A percentile compares a stretch with the other conserved stretches of the same genome.
These are phyloP conservation scores for Gymnocephalus cernua DNA, from an alignment of 2,113 vertebrate genomes.

Conservation along the genomic window DNA sequence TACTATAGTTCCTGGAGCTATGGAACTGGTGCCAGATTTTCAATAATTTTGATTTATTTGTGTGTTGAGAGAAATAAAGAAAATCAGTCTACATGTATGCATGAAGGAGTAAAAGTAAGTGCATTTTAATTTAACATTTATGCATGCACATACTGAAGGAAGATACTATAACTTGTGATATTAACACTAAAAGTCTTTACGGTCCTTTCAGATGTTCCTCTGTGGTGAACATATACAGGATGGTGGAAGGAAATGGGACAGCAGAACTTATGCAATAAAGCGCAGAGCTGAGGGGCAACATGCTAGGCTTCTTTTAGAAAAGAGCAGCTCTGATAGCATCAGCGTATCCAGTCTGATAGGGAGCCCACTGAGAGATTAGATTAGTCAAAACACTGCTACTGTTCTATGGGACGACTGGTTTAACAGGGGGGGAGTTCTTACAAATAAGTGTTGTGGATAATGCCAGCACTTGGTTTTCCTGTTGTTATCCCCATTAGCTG, in stretches of 20 bases:
- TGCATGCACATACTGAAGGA: neutral
- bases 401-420: neutral
- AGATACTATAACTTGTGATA: neutral
- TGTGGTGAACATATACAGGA: neutral
- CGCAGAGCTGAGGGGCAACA: conserved; percentile 27
- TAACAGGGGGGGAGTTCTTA: neutral
- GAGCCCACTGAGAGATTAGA: conserved; percentile 43
- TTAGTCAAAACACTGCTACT: neutral
- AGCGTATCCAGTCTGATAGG: conserved; percentile 1
- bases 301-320: conserved; percentile 50
- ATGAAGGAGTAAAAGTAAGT: neutral
- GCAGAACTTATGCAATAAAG: conserved; percentile 55
- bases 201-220: neutral
- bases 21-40: neutral
- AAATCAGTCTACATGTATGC: neutral
- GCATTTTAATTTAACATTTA: conserved; percentile 35
- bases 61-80: neutral
- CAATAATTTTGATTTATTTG: conserved; percentile 6
- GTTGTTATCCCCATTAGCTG: too few relatives aligned
- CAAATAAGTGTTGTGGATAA: neutral
- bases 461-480: too few relatives aligned
- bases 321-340: conserved; percentile 9
- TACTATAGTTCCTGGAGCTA: conserved; percentile 5
- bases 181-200: conserved; percentile 23
- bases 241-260: conserved; percentile 34